A percentile compares a stretch with the other conserved stretches of the same genome.
phyloP scores from a whole-genome alignment of 2,888 invertebrate genomes.

The Synergus gifuensis region DNA sequence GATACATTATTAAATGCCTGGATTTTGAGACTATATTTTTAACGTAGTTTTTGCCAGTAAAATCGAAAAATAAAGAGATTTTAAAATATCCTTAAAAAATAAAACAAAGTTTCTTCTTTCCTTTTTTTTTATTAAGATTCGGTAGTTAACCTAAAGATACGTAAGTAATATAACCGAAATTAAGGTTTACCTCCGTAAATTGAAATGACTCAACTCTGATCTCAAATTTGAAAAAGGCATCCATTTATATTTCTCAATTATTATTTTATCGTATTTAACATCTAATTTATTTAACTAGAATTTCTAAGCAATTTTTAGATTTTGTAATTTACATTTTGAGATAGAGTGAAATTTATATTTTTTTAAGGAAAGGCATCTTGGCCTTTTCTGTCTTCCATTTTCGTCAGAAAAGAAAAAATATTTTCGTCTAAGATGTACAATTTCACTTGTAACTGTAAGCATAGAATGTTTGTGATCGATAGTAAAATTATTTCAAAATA shows the following conservation, averaged over 20 bases:
- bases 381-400: neutral
- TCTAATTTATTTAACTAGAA: neutral
- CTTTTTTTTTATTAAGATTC: neutral
- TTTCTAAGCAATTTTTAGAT: neutral
- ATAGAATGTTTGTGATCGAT: neutral
- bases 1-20: neutral
- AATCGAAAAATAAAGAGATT: neutral
- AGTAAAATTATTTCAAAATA: neutral
- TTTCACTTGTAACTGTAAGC: neutral
- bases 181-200: neutral
- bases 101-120: neutral
- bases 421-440: neutral
- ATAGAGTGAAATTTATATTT: neutral
- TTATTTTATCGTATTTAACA: neutral
- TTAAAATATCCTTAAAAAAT: neutral
- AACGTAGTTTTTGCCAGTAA: neutral
- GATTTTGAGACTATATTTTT: conserved; percentile 4
- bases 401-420: neutral
- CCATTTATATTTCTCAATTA: neutral
- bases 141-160: neutral
- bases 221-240: neutral
- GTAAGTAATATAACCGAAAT: neutral
- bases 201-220: neutral
- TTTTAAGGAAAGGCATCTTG: neutral
- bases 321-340: neutral